Evolutionary conservation across 2,888 invertebrate species (phyloP).

Genomic region (Agrochola circellaris): DNA sequence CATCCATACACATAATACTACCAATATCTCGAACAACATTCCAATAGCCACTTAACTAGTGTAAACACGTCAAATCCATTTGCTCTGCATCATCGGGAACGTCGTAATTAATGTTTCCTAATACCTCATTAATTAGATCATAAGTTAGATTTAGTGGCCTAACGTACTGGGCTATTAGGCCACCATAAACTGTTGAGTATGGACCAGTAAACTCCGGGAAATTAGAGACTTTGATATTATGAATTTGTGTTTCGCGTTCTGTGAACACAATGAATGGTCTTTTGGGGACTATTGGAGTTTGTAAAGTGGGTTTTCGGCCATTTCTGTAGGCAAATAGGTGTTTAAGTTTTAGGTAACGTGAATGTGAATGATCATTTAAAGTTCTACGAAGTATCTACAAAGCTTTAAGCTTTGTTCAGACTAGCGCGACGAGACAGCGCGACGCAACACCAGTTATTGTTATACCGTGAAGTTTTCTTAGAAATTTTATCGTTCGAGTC

Average conservation of each 20-base stretch:
- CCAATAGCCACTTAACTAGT: slow-evolving; percentile 18
- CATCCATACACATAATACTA: neutral
- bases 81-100: slow-evolving; percentile 50
- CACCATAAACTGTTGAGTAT: slow-evolving; percentile 33
- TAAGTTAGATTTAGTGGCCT: slow-evolving; percentile 58
- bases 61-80: slow-evolving; percentile 60
- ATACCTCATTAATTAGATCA: slow-evolving; percentile 63
- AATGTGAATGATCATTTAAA: neutral
- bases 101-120: slow-evolving; percentile 61
- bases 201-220: slow-evolving; percentile 14
- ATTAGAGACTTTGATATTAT: slow-evolving; percentile 49
- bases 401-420: no score
- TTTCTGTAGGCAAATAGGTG: neutral
- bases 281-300: slow-evolving; percentile 30
- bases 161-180: slow-evolving; percentile 43
- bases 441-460: no score
- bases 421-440: no score
- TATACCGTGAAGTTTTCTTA: no score
- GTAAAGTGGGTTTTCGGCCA: neutral
- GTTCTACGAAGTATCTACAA: neutral
- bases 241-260: slow-evolving; percentile 37
- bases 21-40: slow-evolving; percentile 28
- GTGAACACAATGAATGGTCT: slow-evolving; percentile 32
- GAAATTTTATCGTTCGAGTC: no score
- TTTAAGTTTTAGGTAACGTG: neutral